Base-by-base conservation (phyloP, 1,140 invertebrate genomes). In the Megathymus violae region DNA sequence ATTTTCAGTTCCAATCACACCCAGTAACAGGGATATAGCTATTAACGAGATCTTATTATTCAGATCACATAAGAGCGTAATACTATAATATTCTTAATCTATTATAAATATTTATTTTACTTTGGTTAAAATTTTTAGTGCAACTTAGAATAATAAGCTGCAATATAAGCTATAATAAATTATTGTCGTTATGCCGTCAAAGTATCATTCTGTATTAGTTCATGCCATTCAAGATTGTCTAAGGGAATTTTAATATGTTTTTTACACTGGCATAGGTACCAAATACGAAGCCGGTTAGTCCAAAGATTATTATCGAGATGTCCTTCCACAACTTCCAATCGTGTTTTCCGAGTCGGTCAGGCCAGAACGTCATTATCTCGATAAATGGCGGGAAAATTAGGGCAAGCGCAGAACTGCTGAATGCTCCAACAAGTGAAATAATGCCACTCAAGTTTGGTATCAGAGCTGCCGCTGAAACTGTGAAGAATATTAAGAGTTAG, bases 311-410 rank as follows among this genome's bases (percentile, higher is more conserved):
- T 34, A 97, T 96, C 0, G 84, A 62, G 40, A 95, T 69, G 89
- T 97, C 94, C 79, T 96, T 96, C 92, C 93, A 94, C 3, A 96
- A 78, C 43, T 92, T 91, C 93, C 94, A 94, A 51, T 92, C 91
- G 62, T 92, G 91, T 71, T 85, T 91, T 7, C 94, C 94, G 40
- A 94, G 91, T 13, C 93, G 92, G 41, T 94, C 91, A 3, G 94
- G 92, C 93, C 94, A 96, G 71, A 95, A 95, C 1, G 95, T 96
- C 16, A 98, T 92, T n/a, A 98, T 95, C 83, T 99, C 97, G 59
- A 99, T 96, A 10, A 98, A 88, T 0, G 97, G 97, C 46, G 98
- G 98, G 70, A 98, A 97, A 68, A 99, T 97, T 0, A 98, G 91
- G 0, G 97, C 97, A 52, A 98, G 92, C 0, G 96, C 95, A 7